Base-by-base conservation (phyloP, 2,888 invertebrate genomes). In the Acheta domesticus region DNA sequence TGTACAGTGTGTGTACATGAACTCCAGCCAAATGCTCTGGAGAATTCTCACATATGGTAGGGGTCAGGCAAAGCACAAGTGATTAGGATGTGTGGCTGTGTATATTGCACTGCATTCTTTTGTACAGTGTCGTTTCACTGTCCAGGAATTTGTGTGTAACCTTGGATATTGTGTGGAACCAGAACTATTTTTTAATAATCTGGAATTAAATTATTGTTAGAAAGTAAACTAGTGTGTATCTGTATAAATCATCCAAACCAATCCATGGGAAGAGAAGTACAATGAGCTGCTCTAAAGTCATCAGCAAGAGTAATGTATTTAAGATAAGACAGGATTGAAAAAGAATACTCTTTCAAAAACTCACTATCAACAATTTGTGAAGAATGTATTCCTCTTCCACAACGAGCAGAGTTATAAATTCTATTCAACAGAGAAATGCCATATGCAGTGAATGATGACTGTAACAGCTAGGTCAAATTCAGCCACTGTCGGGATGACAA, bases 181-280 rank as follows among this genome's bases (percentile, higher is more conserved):
- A 62, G 62, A 36, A 62, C 62, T 62, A 62, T 62, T 62, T 62
- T 62, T 62, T 62, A 62, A 62, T 62, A 62, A 62, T 80, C 77
- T 78, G 78, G 77, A 77, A 80, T 77, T 80, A 80, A 80, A 80
- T 80, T 80, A 80, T 80, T 80, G 80, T 80, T 77, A 19, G 80
- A 49, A 80, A 49, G 75, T 77, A 48, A 77, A 36, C 77, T n/a
- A 19, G 11, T 62, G 36, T 62, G 62, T 62, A 62, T n/a, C 62
- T 62, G n/a, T 62, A 62, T 62, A n/a, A n/a, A 36, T 36, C 8
- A 0, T 12, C 62, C n/a, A 11, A 62, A 62, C 16, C 62, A 62
- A 36, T 36, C 36, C 36, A 8, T 36, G 36, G 36, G 36, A 36
- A 36, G 36, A 8, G 36, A 36, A 36, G 0, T 36, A 36, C 8